A percentile compares a stretch with the other conserved stretches of the same genome.
Evolutionary conservation across 2,888 invertebrate genomes (phyloP).

Genomic region (Harmothoe impar): DNA sequence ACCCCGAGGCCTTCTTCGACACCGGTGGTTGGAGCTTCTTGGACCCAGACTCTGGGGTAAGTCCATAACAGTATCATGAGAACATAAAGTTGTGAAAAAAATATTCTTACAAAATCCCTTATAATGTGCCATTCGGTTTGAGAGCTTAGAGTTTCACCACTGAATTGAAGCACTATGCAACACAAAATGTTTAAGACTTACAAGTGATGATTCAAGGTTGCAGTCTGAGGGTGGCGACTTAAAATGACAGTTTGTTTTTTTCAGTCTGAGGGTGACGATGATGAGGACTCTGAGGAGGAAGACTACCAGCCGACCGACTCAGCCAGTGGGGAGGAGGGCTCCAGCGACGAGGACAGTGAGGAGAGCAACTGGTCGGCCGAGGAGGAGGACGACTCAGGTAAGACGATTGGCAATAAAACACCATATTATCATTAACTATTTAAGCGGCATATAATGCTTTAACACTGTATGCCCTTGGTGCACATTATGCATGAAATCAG

Average conservation of each 20-base stretch:
- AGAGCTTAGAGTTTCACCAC: not conserved
- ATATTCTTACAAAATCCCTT: too few species aligned
- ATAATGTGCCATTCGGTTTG: too few species aligned
- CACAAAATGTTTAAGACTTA: too few species aligned
- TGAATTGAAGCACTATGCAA: not conserved
- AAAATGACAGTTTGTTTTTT: too few species aligned
- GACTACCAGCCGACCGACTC: conserved; percentile 75
- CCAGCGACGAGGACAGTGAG: conserved; percentile 72
- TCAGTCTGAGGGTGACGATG: conserved; percentile 87
- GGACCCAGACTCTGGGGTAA: conserved; percentile 91
- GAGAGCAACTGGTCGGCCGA: conserved; percentile 79
- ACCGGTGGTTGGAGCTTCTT: conserved; percentile 99
- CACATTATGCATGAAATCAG: too few species aligned
- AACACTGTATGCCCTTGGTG: too few species aligned
- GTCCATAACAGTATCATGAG: conserved; percentile 55
- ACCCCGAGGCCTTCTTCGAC: conserved; percentile 99
- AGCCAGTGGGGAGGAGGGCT: conserved; percentile 71
- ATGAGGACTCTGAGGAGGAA: conserved; percentile 86
- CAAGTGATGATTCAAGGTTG: too few species aligned
- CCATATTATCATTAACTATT: too few species aligned
- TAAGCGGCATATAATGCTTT: not conserved
- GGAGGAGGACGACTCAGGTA: conserved; percentile 79
- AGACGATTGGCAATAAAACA: conserved; percentile 65
- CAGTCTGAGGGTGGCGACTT: too few species aligned
- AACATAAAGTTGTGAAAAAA: too few species aligned